phyloP scores from a whole-genome alignment of 1,140 invertebrate species.

The Micrasema longulum region DNA sequence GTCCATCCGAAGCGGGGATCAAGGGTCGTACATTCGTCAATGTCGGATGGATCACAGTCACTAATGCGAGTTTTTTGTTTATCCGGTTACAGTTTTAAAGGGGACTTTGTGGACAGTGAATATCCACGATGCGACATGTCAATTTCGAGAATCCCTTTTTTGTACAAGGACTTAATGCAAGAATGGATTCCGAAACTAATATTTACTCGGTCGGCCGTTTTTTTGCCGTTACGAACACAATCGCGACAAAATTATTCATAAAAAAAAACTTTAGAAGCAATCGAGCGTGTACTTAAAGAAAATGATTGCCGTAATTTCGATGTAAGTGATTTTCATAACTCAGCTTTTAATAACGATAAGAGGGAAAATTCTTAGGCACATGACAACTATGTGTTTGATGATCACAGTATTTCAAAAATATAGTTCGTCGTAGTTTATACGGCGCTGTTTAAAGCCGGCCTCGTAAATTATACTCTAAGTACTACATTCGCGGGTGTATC shows the following conservation, averaged over 20 bases:
- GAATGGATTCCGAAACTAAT: constrained; percentile 22
- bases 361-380: constrained; percentile 1
- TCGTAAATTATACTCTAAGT: constrained; percentile 23
- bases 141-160: constrained; percentile 23
- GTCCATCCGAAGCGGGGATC: constrained; percentile 6
- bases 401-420: constrained; percentile 27
- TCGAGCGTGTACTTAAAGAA: too few species aligned
- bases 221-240: too few species aligned
- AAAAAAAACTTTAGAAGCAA: too few species aligned
- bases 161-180: not conserved
- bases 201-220: not conserved
- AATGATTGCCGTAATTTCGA: too few species aligned
- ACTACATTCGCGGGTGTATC: constrained; percentile 14
- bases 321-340: not conserved
- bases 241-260: too few species aligned
- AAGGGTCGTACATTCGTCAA: constrained; percentile 42
- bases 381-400: constrained; percentile 11
- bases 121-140: constrained; percentile 34
- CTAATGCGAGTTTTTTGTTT: constrained; percentile 48
- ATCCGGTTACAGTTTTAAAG: constrained; percentile 37
- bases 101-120: constrained; percentile 10
- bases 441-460: constrained; percentile 19
- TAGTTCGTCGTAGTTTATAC: constrained; percentile 14
- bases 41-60: constrained; percentile 21
- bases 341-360: constrained; percentile 30